A percentile compares a stretch with the other conserved stretches of the same genome.
Evolutionary conservation across 2,888 invertebrate species (phyloP).

Genomic region (Dioctria linearis): DNA sequence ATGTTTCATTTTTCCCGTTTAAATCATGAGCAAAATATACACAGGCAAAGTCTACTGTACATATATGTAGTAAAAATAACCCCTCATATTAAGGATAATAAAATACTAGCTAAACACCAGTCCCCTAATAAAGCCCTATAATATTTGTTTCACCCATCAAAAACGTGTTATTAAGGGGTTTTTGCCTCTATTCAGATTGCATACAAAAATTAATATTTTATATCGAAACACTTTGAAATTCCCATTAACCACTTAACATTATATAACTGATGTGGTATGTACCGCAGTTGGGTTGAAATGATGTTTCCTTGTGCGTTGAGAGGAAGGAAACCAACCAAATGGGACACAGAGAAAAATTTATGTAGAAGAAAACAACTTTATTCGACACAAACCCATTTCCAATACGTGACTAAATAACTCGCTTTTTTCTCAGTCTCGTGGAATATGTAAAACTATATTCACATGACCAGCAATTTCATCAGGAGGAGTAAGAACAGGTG

Average conservation of each 20-base stretch:
- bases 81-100: conserved; percentile 7
- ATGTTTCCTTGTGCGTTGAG: too few species aligned
- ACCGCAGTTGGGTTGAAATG: too few species aligned
- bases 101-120: conserved; percentile 12
- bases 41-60: too few species aligned
- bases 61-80: neutral
- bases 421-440: neutral
- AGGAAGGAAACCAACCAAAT: neutral
- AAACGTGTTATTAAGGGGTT: conserved; percentile 34
- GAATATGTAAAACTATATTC: neutral
- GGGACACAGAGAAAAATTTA: neutral
- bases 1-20: too few species aligned
- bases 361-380: neutral
- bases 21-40: neutral
- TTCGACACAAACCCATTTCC: conserved; percentile 7
- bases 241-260: conserved; percentile 20
- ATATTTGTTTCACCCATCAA: conserved; percentile 24
- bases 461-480: neutral
- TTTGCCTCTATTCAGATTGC: conserved; percentile 35
- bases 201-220: conserved; percentile 35
- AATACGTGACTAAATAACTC: conserved; percentile 40
- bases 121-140: conserved; percentile 17
- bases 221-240: conserved; percentile 16
- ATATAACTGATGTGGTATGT: neutral
- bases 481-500: neutral